Evolutionary conservation across 2,113 vertebrate species (phyloP).

Genomic region (Neodon shergylaensis): DNA sequence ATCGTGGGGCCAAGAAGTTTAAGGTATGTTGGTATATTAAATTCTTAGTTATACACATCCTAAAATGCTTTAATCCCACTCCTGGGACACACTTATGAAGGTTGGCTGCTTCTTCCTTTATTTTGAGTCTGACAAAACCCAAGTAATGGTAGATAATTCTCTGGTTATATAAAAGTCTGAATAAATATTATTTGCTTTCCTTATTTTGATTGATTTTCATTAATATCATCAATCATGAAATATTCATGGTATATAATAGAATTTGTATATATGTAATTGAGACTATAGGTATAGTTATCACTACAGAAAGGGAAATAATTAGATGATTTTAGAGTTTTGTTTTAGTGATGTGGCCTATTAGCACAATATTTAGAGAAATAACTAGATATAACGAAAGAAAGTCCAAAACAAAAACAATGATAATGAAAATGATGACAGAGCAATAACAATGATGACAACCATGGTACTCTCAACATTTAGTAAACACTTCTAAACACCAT

Average conservation of each 20-base stretch:
- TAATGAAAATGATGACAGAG: background rate
- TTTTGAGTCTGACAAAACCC: background rate
- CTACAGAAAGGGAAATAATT: background rate
- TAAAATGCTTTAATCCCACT: background rate
- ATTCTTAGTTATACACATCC: background rate
- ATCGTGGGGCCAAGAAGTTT: background rate
- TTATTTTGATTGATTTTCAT: background rate
- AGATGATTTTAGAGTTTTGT: background rate
- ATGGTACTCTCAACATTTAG: background rate
- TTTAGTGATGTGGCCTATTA: background rate
- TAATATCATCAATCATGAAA: background rate
- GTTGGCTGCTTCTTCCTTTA: background rate
- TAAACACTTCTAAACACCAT: background rate
- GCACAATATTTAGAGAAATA: background rate
- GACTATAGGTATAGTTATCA: background rate
- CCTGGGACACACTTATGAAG: background rate
- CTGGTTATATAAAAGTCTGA: background rate
- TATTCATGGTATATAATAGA: background rate
- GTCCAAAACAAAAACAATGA: background rate
- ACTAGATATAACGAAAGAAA: background rate
- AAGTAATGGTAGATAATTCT: background rate
- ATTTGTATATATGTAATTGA: background rate
- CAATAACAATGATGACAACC: background rate
- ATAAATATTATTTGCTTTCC: slow-evolving; percentile 27
- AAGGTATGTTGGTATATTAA: background rate